These are phyloP conservation scores for Stictonetta naevosa DNA, from an alignment of 2,113 vertebrate species.

Conservation along the genomic window DNA sequence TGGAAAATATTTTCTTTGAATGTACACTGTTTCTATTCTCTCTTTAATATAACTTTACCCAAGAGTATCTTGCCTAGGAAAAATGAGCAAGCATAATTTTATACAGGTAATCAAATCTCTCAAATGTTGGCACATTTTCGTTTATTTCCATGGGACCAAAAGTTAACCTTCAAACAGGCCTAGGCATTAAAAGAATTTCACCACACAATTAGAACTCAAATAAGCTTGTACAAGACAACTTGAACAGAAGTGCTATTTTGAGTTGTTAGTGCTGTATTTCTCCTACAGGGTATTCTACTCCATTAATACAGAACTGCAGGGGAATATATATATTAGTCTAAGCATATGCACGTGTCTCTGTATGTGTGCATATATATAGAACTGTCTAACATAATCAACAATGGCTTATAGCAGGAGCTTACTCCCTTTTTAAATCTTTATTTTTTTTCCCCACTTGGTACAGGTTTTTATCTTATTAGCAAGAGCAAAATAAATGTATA, in stretches of 20 bases:
- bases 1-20: constrained; percentile 73
- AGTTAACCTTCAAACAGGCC: constrained; percentile 80
- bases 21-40: constrained; percentile 62
- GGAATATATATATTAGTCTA: neutral
- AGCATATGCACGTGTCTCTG: neutral
- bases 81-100: constrained; percentile 78
- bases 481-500: neutral
- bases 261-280: constrained; percentile 58
- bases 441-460: neutral
- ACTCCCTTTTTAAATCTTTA: neutral
- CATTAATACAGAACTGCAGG: neutral
- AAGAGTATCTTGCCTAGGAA: constrained; percentile 70
- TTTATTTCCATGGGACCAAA: constrained; percentile 81
- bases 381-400: neutral
- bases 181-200: constrained; percentile 74
- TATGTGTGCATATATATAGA: neutral
- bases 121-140: constrained; percentile 82
- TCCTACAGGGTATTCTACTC: constrained; percentile 54
- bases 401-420: neutral
- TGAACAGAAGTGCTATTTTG: constrained; percentile 74
- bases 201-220: constrained; percentile 83
- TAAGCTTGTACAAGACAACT: constrained; percentile 78
- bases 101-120: constrained; percentile 83
- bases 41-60: constrained; percentile 78
- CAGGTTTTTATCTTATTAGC: neutral